Evolutionary conservation across 2,888 invertebrate species (phyloP).

Genomic region (Baronia brevicornis): DNA sequence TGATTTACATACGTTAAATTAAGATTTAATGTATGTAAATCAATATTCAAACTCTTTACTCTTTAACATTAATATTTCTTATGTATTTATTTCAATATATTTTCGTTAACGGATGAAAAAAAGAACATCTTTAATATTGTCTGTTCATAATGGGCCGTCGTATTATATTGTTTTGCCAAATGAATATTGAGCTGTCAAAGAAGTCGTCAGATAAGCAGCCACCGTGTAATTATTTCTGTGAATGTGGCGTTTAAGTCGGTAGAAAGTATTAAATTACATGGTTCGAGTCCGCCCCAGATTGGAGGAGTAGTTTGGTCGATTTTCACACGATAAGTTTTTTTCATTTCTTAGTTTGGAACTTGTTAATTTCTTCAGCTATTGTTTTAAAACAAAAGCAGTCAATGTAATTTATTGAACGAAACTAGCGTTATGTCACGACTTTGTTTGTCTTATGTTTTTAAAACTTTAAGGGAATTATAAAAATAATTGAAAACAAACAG

Average conservation of each 20-base stretch:
- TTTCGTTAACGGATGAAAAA: too few relatives aligned
- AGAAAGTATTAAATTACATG: conserved; percentile 66
- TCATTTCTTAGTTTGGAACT: conserved; percentile 30
- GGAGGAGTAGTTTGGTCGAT: conserved; percentile 35
- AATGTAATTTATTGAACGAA: conserved; percentile 15
- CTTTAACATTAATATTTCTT: too few relatives aligned
- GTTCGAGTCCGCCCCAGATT: conserved; percentile 37
- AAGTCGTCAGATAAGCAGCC: conserved; percentile 44
- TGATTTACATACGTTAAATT: too few relatives aligned
- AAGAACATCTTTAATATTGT: too few relatives aligned
- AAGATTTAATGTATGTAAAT: too few relatives aligned
- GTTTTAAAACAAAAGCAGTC: conserved; percentile 33
- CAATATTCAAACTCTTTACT: too few relatives aligned
- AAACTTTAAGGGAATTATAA: too few relatives aligned
- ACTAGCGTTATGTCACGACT: too few relatives aligned
- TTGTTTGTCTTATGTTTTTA: too few relatives aligned
- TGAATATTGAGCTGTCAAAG: conserved; percentile 62
- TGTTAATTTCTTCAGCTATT: conserved; percentile 47
- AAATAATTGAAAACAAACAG: too few relatives aligned
- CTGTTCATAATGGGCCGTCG: too few relatives aligned
- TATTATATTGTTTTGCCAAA: conserved; percentile 33
- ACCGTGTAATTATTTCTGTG: conserved; percentile 59
- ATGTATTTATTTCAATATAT: too few relatives aligned
- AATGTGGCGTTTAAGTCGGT: conserved; percentile 45
- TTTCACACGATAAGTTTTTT: conserved; percentile 58